Evolutionary conservation across 2,797 vertebrate genomes (phyloP), one percentile per base, ranked within the genome.

Genomic region (Chloroceryle inda): DNA sequence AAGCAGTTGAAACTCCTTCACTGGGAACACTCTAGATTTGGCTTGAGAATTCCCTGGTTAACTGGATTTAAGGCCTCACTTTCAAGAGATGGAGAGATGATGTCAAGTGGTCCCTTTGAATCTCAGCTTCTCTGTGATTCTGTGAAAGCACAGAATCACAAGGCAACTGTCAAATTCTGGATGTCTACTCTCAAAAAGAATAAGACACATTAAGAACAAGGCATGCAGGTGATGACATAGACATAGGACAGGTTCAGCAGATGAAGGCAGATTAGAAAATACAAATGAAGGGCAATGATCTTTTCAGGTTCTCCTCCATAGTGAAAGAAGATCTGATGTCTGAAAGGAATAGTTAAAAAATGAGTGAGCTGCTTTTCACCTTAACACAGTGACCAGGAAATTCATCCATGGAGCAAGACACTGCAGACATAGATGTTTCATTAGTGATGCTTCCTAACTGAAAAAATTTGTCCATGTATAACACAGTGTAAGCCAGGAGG

Each of bases 61-160:
- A 81, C 31, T 1, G 3, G 81, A 49, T 5, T 18, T 42, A 73
- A 63, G 23, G 11, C 6, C 21, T 11, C 0, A 0, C 23, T 66
- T 71, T 75, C 56, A 71, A 63, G 11, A 56, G n/a, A 55, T 29
- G 19, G 12, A 50, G 13, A 73, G 27, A 33, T 42, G 19, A 77
- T 10, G 16, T 45, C 52, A 74, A 74, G 29, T 14, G 9, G 33
- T 38, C 19, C 12, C 45, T 78, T 79, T 9, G 9, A 79, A 10
- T 35, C n/a, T 71, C 23, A 38, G 29, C 6, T 66, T 85, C 52
- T 63, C 66, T 58, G 37, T 85, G 49, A 40, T 74, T 55, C 40
- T 86, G 19, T 63, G 58, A 61, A 84, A 85, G 58, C n/a, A 50
- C 0, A 3, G 19, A 7, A 2, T 16, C n/a, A 62, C 61, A 26